phyloP scores from a whole-genome alignment of 2,113 vertebrate species.

The Ophthalmotilapia sp. region DNA sequence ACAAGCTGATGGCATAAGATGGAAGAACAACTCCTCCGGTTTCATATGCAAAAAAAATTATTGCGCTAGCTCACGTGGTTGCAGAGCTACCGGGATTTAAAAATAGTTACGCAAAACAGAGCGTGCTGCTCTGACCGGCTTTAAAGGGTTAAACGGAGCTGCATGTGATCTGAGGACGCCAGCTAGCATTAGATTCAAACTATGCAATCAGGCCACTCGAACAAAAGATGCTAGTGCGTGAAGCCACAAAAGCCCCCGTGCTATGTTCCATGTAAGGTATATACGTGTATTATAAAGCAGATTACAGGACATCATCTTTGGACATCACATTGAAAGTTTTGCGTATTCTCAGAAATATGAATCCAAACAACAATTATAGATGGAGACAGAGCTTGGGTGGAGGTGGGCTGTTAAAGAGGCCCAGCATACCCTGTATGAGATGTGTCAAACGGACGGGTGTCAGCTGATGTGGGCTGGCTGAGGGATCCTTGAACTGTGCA shows the following conservation, averaged over 20 bases:
- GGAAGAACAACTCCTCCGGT: too few species aligned
- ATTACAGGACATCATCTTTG: not conserved
- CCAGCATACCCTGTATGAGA: not conserved
- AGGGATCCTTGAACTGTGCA: not conserved
- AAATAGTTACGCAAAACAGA: too few species aligned
- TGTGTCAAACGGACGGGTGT: not conserved
- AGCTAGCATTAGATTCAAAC: constrained; percentile 48
- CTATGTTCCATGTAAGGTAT: not conserved
- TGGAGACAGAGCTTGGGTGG: not conserved
- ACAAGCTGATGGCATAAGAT: too few species aligned
- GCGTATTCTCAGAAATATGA: not conserved
- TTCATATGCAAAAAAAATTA: too few species aligned
- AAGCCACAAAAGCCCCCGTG: not conserved
- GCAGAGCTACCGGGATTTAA: too few species aligned
- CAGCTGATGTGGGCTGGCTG: not conserved
- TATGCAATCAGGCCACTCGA: constrained; percentile 44
- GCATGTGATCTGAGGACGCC: constrained; percentile 31
- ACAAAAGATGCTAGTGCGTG: constrained; percentile 31
- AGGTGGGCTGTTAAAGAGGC: not conserved
- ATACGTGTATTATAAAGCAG: not conserved
- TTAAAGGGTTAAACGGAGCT: not conserved
- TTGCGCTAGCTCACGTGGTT: too few species aligned
- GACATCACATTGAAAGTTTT: not conserved
- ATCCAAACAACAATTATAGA: not conserved
- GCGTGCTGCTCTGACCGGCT: too few species aligned